phyloP scores from a whole-genome alignment of 2,113 vertebrate genomes.

The Podarcis muralis region DNA sequence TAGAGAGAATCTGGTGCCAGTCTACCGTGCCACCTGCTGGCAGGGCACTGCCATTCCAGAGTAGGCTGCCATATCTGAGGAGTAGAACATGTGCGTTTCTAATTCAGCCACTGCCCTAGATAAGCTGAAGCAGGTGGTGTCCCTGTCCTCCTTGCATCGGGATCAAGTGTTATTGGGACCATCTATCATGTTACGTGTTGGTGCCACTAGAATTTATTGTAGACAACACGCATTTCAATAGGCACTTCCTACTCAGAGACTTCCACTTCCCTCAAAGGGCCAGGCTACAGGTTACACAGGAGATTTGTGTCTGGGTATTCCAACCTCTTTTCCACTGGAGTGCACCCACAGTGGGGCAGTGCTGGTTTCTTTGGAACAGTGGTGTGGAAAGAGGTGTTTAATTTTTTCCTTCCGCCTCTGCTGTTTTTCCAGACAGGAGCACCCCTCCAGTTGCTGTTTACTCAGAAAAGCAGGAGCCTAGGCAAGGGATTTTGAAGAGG shows the following conservation, averaged over 20 bases:
- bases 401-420: too few species aligned
- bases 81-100: background rate
- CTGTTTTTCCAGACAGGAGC: background rate
- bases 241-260: background rate
- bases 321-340: background rate
- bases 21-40: background rate
- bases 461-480: background rate
- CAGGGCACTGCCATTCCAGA: background rate
- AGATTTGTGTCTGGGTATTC: background rate
- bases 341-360: too few species aligned
- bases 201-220: background rate
- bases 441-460: background rate
- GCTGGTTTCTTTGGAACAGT: too few species aligned
- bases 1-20: too few species aligned
- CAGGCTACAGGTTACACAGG: background rate
- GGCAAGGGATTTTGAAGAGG: background rate
- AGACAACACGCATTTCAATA: slow-evolving; percentile 7
- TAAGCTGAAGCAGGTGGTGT: background rate
- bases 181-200: background rate
- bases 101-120: background rate
- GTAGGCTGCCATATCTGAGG: background rate
- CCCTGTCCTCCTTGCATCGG: background rate
- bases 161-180: background rate
- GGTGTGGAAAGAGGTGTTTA: too few species aligned
- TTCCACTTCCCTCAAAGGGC: slow-evolving; percentile 26